Evolutionary conservation across 2,797 vertebrate genomes (phyloP).

Genomic region (Furcifer pardalis): DNA sequence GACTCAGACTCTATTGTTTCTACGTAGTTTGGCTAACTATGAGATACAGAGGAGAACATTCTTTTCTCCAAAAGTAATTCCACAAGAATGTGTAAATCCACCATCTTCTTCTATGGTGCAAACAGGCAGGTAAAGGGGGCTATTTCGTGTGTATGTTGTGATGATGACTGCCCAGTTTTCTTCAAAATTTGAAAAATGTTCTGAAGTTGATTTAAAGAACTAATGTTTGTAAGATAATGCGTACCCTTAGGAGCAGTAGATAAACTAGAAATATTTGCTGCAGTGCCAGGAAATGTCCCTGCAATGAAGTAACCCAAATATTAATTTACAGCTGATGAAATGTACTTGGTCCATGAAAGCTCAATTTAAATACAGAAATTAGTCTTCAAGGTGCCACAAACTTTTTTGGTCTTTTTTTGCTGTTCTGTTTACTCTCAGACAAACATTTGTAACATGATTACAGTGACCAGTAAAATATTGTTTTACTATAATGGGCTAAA

Average conservation of each 20-base stretch:
- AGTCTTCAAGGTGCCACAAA: too few relatives aligned
- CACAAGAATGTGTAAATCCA: neutral
- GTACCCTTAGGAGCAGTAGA: neutral
- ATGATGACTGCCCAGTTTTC: too few relatives aligned
- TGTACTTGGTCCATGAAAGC: too few relatives aligned
- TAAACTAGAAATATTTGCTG: neutral
- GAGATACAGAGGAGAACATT: too few relatives aligned
- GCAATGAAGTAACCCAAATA: neutral
- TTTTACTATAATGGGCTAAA: too few relatives aligned
- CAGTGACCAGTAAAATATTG: too few relatives aligned
- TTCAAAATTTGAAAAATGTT: neutral
- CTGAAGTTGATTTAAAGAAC: neutral
- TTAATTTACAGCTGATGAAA: neutral
- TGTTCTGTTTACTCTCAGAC: too few relatives aligned
- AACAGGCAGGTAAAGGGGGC: neutral
- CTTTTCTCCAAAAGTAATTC: too few relatives aligned
- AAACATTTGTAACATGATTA: too few relatives aligned
- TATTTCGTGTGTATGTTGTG: neutral
- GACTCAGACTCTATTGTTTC: neutral
- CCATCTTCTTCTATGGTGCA: neutral
- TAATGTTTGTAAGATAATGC: neutral
- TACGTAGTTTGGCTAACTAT: too few relatives aligned
- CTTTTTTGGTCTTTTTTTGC: too few relatives aligned
- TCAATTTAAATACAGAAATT: too few relatives aligned
- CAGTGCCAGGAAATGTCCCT: neutral